A percentile compares a stretch with the other conserved stretches of the same genome.
Conservation (phyloP, 2,888 invertebrate species). For the Aphodius sticticus region DNA sequence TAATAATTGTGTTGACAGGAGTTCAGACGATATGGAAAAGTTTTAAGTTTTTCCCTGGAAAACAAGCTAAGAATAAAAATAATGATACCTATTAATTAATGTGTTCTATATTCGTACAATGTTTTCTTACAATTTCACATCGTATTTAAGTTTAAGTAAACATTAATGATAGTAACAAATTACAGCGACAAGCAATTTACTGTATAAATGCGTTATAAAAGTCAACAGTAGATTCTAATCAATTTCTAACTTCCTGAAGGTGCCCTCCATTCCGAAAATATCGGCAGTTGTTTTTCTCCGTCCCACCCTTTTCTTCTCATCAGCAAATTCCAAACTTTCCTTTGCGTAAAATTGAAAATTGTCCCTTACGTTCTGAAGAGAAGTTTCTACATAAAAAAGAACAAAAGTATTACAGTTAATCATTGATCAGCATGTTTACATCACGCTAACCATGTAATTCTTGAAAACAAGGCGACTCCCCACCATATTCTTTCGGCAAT, state of each 20-base stretch:
- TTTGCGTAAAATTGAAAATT: constrained; percentile 56
- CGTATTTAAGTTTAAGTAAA: too few relatives aligned
- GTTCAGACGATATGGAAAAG: neutral
- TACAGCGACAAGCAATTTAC: too few relatives aligned
- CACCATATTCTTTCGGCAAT: constrained; percentile 36
- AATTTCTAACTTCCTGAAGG: constrained; percentile 75
- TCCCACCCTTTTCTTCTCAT: constrained; percentile 67
- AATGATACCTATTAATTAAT: neutral
- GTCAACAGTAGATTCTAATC: constrained; percentile 59
- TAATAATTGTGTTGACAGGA: too few relatives aligned
- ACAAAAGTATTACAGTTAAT: neutral
- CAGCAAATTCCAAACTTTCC: constrained; percentile 64
- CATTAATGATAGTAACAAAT: too few relatives aligned
- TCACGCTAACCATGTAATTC: constrained; percentile 9
- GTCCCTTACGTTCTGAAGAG: constrained; percentile 49
- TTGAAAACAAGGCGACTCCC: constrained; percentile 17
- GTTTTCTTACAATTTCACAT: too few relatives aligned
- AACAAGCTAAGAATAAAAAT: neutral
- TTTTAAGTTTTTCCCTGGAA: neutral
- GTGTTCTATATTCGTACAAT: too few relatives aligned
- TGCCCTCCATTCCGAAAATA: constrained; percentile 73
- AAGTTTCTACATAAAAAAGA: constrained; percentile 30
- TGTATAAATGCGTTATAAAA: too few relatives aligned
- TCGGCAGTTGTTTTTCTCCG: constrained; percentile 68
- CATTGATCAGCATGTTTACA: too few relatives aligned